phyloP scores from a whole-genome alignment of 2,797 vertebrate genomes.

The Ptychadena robeensis region DNA sequence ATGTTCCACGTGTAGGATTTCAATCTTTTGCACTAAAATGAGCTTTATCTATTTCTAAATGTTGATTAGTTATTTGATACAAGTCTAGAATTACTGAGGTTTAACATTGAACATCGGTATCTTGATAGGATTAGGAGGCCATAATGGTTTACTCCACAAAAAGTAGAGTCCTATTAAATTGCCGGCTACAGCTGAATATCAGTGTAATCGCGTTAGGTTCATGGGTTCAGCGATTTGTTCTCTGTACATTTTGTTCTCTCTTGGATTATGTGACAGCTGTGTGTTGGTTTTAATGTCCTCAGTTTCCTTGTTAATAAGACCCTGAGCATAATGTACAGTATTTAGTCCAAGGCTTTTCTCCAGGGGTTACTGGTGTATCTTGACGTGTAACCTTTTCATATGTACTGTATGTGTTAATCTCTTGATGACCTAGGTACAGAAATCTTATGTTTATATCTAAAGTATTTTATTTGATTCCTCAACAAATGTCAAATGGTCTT shows the following conservation, averaged over 20 bases:
- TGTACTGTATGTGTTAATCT: too few species aligned
- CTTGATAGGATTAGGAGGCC: constrained; percentile 4
- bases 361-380: neutral
- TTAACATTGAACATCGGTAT: neutral
- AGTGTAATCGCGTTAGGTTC: constrained; percentile 19
- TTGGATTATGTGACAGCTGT: constrained; percentile 45
- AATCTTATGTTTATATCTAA: neutral
- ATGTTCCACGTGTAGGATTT: neutral
- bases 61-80: neutral
- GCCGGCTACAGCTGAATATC: constrained; percentile 17
- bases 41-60: neutral
- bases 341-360: neutral
- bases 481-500: too few species aligned
- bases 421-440: neutral
- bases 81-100: neutral
- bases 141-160: neutral
- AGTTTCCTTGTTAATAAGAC: neutral
- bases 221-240: constrained; percentile 23
- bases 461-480: too few species aligned
- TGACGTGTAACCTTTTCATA: neutral
- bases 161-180: constrained; percentile 10
- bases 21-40: neutral
- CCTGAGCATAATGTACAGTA: neutral
- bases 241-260: constrained; percentile 7
- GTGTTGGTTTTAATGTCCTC: constrained; percentile 11